Percentiles rank a stretch among this genome's conserved stretches.
Evolutionary conservation across 2,888 invertebrate genomes (phyloP).

Genomic region (Plebejus argus): DNA sequence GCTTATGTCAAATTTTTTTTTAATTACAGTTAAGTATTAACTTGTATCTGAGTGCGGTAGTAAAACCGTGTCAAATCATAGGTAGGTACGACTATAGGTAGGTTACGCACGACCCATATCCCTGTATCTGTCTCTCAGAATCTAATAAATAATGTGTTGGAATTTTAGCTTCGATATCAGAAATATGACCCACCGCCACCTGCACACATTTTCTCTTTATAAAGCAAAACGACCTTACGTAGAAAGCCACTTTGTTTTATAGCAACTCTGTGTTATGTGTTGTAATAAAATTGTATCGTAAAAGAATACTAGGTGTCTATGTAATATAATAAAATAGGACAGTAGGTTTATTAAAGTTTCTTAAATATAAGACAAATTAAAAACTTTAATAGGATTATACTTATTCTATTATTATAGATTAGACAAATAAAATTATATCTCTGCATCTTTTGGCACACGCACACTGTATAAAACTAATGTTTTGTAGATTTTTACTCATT

Average conservation of each 20-base stretch:
- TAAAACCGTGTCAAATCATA: not conserved
- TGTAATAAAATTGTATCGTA: conserved; percentile 23
- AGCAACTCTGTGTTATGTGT: conserved; percentile 10
- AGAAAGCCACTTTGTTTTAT: conserved; percentile 26
- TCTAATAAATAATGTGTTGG: not conserved
- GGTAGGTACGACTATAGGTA: too few species aligned
- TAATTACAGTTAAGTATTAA: not conserved
- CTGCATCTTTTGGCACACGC: not conserved
- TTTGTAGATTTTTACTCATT: not conserved
- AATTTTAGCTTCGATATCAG: not conserved
- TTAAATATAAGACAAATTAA: too few species aligned
- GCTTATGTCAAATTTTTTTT: too few species aligned
- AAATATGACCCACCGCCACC: conserved; percentile 24
- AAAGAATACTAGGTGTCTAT: not conserved
- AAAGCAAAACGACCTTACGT: conserved; percentile 28
- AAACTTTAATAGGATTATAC: too few species aligned
- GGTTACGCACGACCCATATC: not conserved
- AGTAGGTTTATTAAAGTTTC: too few species aligned
- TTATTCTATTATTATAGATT: too few species aligned
- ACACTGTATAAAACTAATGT: not conserved
- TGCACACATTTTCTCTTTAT: conserved; percentile 28
- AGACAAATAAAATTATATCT: not conserved
- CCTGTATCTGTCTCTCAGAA: not conserved
- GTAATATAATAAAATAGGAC: too few species aligned
- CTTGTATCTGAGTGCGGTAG: too few species aligned